phyloP scores from a whole-genome alignment of 2,888 invertebrate genomes.

The Mylabris sibirica region DNA sequence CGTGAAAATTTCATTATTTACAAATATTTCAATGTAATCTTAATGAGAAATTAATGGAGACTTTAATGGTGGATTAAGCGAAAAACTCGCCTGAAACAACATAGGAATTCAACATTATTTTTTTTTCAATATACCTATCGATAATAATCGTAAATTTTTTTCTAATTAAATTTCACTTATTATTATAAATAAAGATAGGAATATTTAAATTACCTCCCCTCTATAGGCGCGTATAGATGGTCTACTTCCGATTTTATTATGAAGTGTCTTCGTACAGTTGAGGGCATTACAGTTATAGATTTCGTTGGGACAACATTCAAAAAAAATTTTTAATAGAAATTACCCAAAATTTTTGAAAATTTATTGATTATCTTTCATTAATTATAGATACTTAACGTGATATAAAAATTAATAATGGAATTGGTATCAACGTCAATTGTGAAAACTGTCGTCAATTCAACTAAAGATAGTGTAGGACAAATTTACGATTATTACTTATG shows the following conservation, averaged over 20 bases:
- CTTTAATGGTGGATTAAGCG: background rate
- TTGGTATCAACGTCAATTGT: slow-evolving; percentile 7
- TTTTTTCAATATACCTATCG: too few species aligned
- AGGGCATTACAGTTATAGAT: slow-evolving; percentile 20
- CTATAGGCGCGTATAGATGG: background rate
- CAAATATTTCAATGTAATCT: background rate
- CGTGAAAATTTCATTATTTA: background rate
- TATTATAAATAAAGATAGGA: background rate
- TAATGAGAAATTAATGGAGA: background rate
- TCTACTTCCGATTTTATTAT: slow-evolving; percentile 10
- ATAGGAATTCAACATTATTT: too few species aligned
- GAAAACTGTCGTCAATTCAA: slow-evolving; percentile 59
- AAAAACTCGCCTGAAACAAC: background rate
- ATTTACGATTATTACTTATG: slow-evolving; percentile 77
- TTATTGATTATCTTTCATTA: too few species aligned
- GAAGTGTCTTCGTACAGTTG: slow-evolving; percentile 22
- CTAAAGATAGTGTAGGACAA: slow-evolving; percentile 64
- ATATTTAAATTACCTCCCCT: background rate
- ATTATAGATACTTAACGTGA: too few species aligned
- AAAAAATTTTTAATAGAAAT: too few species aligned
- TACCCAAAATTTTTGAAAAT: too few species aligned
- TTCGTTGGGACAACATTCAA: slow-evolving; percentile 13
- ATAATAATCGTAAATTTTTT: background rate
- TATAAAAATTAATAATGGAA: slow-evolving; percentile 38
- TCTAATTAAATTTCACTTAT: background rate